Evolutionary conservation across 1,140 invertebrate genomes (phyloP).

Genomic region (Chlorops oryzae): DNA sequence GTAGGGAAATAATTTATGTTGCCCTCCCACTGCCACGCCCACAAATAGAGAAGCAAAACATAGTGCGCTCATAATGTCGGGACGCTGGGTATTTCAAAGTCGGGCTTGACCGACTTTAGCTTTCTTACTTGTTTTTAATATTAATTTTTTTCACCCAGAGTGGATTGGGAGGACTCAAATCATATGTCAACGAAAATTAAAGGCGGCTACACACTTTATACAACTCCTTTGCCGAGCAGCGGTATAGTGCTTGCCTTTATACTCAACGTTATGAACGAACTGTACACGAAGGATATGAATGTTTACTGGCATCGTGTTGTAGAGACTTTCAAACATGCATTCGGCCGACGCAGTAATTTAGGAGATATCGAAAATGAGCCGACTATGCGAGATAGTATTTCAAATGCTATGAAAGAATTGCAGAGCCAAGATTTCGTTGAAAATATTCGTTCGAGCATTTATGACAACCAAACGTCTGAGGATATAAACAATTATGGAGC

Average conservation of each 20-base stretch:
- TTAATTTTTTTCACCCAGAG: conserved; percentile 22
- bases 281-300: conserved; percentile 51
- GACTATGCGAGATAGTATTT: conserved; percentile 15
- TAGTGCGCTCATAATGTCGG: too few relatives aligned
- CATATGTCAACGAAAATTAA: conserved; percentile 52
- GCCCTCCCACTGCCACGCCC: too few relatives aligned
- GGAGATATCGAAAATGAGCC: conserved; percentile 69
- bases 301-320: conserved; percentile 70
- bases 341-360: conserved; percentile 76
- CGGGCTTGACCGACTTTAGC: too few relatives aligned
- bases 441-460: conserved; percentile 56
- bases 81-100: too few relatives aligned
- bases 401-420: conserved; percentile 23
- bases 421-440: conserved; percentile 53
- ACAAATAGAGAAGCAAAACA: neutral
- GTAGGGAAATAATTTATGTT: too few relatives aligned
- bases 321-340: conserved; percentile 93
- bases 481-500: conserved; percentile 68
- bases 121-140: too few relatives aligned
- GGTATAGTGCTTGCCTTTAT: conserved; percentile 77
- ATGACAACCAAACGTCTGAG: conserved; percentile 62
- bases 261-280: conserved; percentile 71
- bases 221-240: conserved; percentile 74
- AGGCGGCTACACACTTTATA: conserved; percentile 61
- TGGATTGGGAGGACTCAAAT: conserved; percentile 57